A percentile compares a stretch with the other conserved stretches of the same genome.
Conservation (phyloP, 2,113 vertebrate genomes). For the Leucoraja erinaceus region DNA sequence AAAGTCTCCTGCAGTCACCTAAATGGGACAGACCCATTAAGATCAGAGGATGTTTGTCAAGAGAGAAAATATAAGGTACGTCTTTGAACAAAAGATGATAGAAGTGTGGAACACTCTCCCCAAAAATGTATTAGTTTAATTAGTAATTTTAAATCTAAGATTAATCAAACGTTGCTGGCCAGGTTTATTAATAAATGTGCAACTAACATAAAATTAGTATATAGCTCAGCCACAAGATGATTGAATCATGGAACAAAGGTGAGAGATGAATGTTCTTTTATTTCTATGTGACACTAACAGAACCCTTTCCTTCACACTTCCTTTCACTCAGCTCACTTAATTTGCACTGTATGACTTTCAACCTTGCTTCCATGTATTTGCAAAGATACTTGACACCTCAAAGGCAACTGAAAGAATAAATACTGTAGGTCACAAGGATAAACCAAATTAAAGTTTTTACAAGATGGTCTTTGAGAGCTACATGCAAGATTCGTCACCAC, state of each 20-base stretch:
- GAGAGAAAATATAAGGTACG: too few species aligned
- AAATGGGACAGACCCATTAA: too few species aligned
- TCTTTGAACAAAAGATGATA: too few species aligned
- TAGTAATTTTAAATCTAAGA: not conserved
- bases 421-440: not conserved
- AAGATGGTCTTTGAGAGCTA: not conserved
- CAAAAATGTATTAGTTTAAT: not conserved
- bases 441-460: not conserved
- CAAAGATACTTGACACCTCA: constrained; percentile 6
- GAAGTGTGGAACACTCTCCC: not conserved
- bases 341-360: not conserved
- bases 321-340: not conserved
- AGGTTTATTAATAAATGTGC: too few species aligned
- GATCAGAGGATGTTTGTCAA: too few species aligned
- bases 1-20: too few species aligned
- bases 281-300: not conserved
- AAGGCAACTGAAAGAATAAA: not conserved
- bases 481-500: not conserved
- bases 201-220: not conserved
- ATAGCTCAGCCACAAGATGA: not conserved
- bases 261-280: not conserved
- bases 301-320: not conserved
- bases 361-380: constrained; percentile 17
- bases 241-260: not conserved
- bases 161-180: not conserved